A percentile compares a stretch with the other conserved stretches of the same genome.
Conservation (phyloP, 2,888 invertebrate species). For the Pharmacophagus antenor region DNA sequence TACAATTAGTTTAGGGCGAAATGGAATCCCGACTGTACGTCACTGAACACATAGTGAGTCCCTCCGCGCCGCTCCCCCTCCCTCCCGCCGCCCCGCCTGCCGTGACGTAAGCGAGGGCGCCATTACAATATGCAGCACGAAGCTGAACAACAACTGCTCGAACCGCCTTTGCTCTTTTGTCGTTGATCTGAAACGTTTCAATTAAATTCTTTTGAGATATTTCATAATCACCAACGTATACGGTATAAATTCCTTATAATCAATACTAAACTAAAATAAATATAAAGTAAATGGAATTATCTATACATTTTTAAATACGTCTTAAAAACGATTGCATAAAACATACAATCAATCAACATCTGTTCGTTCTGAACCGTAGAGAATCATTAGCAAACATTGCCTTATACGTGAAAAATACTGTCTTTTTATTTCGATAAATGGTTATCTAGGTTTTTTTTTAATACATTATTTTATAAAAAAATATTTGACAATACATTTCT, state of each 20-base stretch:
- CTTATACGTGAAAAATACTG: too few species aligned
- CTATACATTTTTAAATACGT: too few species aligned
- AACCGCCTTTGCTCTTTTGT: slow-evolving; percentile 97
- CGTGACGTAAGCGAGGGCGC: slow-evolving; percentile 45
- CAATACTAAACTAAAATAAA: neutral
- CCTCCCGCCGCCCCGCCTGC: neutral
- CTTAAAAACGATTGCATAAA: too few species aligned
- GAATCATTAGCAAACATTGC: too few species aligned
- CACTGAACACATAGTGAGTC: slow-evolving; percentile 71
- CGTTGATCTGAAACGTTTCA: slow-evolving; percentile 90
- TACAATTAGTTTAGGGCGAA: slow-evolving; percentile 44
- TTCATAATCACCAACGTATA: neutral
- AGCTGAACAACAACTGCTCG: slow-evolving; percentile 96
- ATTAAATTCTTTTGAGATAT: slow-evolving; percentile 31
- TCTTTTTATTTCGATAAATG: too few species aligned
- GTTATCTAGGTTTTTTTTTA: too few species aligned
- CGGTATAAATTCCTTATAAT: neutral
- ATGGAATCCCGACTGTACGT: slow-evolving; percentile 57
- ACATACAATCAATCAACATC: too few species aligned
- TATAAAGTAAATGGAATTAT: too few species aligned
- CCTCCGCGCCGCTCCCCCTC: slow-evolving; percentile 42
- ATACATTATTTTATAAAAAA: too few species aligned
- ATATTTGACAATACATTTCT: too few species aligned
- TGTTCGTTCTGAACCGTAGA: too few species aligned
- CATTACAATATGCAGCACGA: slow-evolving; percentile 96